Base-by-base conservation (phyloP, 2,888 invertebrate genomes). In the Monoplex corrugatus region DNA sequence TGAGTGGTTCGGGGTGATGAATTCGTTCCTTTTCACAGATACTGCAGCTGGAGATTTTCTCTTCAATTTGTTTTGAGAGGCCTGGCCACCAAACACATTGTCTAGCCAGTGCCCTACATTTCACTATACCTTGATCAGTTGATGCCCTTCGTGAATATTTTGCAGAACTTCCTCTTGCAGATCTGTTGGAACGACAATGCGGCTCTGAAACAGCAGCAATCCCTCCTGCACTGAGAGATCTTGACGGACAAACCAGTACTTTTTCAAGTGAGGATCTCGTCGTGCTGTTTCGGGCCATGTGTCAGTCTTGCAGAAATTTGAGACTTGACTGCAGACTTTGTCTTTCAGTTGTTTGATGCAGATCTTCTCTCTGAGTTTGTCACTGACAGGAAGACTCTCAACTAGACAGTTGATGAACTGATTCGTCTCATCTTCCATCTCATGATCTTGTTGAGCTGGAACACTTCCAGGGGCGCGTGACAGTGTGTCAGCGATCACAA, bases 61-160 rank as follows among this genome's bases (percentile, higher is more conserved):
- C 28, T 45, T 82, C 82, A 23, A n/a, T 43, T 35, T 82, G 82
- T n/a, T 82, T 82, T 82, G 82, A 82, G 28, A 82, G 82, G n/a
- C 82, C 82, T 10, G 82, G 82, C 44, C 82, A 43, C 82, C 82
- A 43, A 44, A 43, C 44, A 43, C 44, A 5, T 10, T n/a, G 40
- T 28, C 35, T 82, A 16, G 82, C 82, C n/a, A 82, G 32, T 43
- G 82, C 44, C 45, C 82, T 82, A 44, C 2, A 82, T 35, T 82
- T 82, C 6, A 82, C 43, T 23, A n/a, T n/a, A n/a, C n/a, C n/a
- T n/a, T n/a, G n/a, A n/a, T n/a, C n/a, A n/a, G n/a, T n/a, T n/a
- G n/a, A n/a, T n/a, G n/a, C n/a, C n/a, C n/a, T n/a, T n/a, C n/a
- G n/a, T n/a, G n/a, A n/a, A n/a, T n/a, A n/a, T n/a, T n/a, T n/a